Conservation (phyloP, 2,797 vertebrate species). For the Protonibea diacanthus region DNA sequence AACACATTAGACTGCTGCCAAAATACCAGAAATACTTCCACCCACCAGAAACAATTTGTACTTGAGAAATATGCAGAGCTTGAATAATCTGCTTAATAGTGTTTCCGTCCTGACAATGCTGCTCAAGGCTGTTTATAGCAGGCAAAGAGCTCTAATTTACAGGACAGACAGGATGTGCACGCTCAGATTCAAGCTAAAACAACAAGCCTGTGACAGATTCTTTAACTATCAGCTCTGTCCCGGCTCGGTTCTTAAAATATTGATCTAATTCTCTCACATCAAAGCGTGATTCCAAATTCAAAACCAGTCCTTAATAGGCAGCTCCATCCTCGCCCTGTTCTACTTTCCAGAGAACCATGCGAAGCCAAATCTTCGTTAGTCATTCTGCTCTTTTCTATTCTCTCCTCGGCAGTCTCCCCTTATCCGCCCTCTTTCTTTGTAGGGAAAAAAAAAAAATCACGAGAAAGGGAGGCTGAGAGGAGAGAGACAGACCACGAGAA, state of each 20-base stretch:
- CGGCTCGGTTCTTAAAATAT: constrained; percentile 43
- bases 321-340: constrained; percentile 34
- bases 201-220: constrained; percentile 19
- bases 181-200: constrained; percentile 3
- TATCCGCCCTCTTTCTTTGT: constrained; percentile 33
- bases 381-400: constrained; percentile 50
- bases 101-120: constrained; percentile 8
- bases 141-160: constrained; percentile 23
- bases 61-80: constrained; percentile 3
- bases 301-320: constrained; percentile 26
- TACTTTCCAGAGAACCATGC: constrained; percentile 23
- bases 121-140: constrained; percentile 1
- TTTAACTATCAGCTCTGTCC: constrained; percentile 28
- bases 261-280: constrained; percentile 48
- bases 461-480: constrained; percentile 38
- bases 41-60: constrained; percentile 3
- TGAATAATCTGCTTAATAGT: constrained; percentile 26
- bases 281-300: constrained; percentile 46
- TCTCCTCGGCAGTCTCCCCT: constrained; percentile 41
- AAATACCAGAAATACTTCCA: constrained; percentile 1
- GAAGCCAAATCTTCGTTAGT: constrained; percentile 40
- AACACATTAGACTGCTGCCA: constrained; percentile 13
- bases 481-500: constrained; percentile 41
- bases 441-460: constrained; percentile 46
- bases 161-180: not conserved